A percentile compares a stretch with the other conserved stretches of the same genome.
These are phyloP conservation scores for Brachionus rubens DNA, from an alignment of 1,140 invertebrate genomes.

Conservation along the genomic window DNA sequence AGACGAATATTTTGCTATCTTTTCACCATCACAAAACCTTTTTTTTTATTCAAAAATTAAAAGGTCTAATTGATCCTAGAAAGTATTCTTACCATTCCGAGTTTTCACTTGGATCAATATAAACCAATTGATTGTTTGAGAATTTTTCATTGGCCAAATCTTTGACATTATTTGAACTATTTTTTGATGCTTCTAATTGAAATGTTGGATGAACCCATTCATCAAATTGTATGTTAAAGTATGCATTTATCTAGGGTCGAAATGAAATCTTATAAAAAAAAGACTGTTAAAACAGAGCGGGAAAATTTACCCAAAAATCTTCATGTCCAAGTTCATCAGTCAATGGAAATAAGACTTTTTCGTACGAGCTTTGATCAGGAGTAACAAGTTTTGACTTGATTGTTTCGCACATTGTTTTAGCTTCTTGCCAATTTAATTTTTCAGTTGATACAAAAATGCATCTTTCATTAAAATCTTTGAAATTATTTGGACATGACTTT, in stretches of 20 bases:
- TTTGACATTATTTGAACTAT: neutral
- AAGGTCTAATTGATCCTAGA: too few species aligned
- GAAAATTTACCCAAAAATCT: constrained; percentile 42
- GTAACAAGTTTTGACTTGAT: neutral
- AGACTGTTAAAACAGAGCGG: neutral
- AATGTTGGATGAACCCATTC: neutral
- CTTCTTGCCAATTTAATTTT: neutral
- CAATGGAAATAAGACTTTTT: constrained; percentile 8
- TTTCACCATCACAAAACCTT: constrained; percentile 11
- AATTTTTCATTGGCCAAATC: neutral
- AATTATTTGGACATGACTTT: constrained; percentile 15
- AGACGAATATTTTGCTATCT: neutral
- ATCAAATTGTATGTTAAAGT: constrained; percentile 23
- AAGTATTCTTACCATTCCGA: constrained; percentile 23
- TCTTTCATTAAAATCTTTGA: neutral
- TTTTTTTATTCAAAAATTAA: too few species aligned
- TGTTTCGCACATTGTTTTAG: neutral
- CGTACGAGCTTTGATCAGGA: neutral
- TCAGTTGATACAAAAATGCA: constrained; percentile 13
- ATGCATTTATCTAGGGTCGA: neutral
- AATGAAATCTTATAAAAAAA: neutral
- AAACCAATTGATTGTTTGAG: constrained; percentile 2
- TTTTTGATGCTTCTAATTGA: neutral
- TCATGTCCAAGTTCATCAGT: neutral
- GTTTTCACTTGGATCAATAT: neutral